Percentiles rank a stretch among this genome's conserved stretches.
Evolutionary conservation across 2,888 invertebrate species (phyloP).

Genomic region (Hecatera dysodea): DNA sequence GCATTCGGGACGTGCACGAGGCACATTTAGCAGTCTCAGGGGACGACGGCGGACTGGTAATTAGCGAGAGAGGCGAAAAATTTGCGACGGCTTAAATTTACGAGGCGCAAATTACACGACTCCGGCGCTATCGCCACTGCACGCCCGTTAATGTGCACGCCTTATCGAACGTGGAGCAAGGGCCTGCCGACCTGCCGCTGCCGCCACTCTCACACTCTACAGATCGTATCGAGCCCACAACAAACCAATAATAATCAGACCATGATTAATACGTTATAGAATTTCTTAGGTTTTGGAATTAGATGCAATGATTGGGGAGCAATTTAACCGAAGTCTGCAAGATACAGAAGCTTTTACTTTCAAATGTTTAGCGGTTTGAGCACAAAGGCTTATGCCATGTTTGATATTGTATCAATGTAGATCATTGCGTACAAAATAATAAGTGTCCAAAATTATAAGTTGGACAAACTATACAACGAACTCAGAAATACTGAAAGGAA

Average conservation of each 20-base stretch:
- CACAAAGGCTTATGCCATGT: neutral
- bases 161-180: conserved; percentile 84
- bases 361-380: conserved; percentile 1
- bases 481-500: conserved; percentile 7
- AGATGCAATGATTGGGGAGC: conserved; percentile 2
- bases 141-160: conserved; percentile 88
- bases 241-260: conserved; percentile 72
- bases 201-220: conserved; percentile 72
- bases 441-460: neutral
- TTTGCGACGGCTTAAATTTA: conserved; percentile 90
- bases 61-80: conserved; percentile 90
- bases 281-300: conserved; percentile 4
- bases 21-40: conserved; percentile 88
- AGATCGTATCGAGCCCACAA: conserved; percentile 78
- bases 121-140: conserved; percentile 88
- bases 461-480: neutral
- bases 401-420: neutral
- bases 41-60: conserved; percentile 89
- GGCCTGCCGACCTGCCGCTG: conserved; percentile 67
- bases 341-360: conserved; percentile 7
- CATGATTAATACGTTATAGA: conserved; percentile 15
- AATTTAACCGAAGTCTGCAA: neutral
- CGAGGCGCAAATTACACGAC: conserved; percentile 91
- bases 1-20: conserved; percentile 88
- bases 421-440: neutral